Conservation (phyloP, 2,888 invertebrate species). For the Tetranychus truncatus region DNA sequence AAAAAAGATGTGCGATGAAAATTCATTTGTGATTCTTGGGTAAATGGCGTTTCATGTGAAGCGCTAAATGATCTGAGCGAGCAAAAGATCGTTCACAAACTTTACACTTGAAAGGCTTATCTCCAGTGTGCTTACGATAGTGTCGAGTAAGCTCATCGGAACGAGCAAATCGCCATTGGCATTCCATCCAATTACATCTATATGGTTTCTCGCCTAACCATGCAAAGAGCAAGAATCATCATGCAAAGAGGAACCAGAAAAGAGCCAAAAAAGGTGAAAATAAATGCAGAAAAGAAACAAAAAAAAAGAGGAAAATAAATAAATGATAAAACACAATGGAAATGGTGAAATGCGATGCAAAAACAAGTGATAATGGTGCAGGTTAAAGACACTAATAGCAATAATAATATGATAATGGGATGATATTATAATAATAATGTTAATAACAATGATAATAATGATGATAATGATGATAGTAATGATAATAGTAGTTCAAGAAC, state of each 20-base stretch:
- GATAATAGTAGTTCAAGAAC: background rate
- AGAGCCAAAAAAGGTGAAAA: background rate
- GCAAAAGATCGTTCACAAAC: slow-evolving; percentile 42
- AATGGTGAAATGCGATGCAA: background rate
- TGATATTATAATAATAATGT: background rate
- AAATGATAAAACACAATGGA: background rate
- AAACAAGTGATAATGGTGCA: background rate
- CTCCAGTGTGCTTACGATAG: slow-evolving; percentile 43
- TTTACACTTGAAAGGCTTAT: slow-evolving; percentile 42
- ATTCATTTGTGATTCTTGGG: slow-evolving; percentile 44
- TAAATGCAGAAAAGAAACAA: background rate
- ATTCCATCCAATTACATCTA: slow-evolving; percentile 40
- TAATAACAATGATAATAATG: background rate
- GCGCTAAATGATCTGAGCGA: slow-evolving; percentile 42
- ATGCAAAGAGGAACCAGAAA: background rate
- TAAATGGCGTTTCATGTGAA: slow-evolving; percentile 46
- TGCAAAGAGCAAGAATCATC: background rate
- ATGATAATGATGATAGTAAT: background rate
- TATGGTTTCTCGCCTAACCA: slow-evolving; percentile 42
- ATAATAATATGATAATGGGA: background rate
- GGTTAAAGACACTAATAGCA: background rate
- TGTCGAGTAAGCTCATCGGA: slow-evolving; percentile 42
- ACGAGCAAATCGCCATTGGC: slow-evolving; percentile 42
- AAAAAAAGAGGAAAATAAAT: background rate
- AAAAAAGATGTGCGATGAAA: too few relatives aligned